Evolutionary conservation across 2,797 vertebrate species (phyloP), one percentile per base, ranked within the genome.

Genomic region (Fistularia commersonii): DNA sequence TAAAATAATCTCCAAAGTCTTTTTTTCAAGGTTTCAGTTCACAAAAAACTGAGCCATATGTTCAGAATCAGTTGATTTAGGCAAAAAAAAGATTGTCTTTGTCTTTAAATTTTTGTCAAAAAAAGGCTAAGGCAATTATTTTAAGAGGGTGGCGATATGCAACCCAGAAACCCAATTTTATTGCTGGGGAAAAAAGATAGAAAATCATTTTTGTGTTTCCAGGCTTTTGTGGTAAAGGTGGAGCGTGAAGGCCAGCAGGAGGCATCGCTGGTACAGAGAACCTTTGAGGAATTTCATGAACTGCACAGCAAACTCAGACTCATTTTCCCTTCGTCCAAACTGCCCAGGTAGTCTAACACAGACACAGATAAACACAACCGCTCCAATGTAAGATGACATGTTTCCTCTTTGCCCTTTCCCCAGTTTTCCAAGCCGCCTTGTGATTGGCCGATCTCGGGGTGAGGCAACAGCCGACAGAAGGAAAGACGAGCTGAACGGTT

Each of bases 281-380:
- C 91, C 0, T 99, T 97, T 50, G 95, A 97, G 64, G 97, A 98
- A 82, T 98, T 99, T 79, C 93, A 97, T 54, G 97, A 98, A 65
- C 88, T 98, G 49, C 96, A 99, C 85, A 93, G 88, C 79, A 99
- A 97, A 45, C 85, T 99, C 39, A 92, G 94, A 35, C 92, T 98
- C 36, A 74, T 96, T 64, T 96, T 96, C 74, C 95, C 96, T 10
- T 93, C 96, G 14, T 92, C 91, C 0, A 91, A 92, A 68, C 84
- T 98, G 13, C 96, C 95, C 82, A 96, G 94, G 96, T 98, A 74
- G 9, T 32, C 50, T 13, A 41, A 49, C 34, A 12, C 38, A 14
- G 57, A 59, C 51, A 8, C 14, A 10, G 11, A 41, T 31, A 40
- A 11, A 36, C 13, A 35, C 5, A 36, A 41, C 35, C 45, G 35